Conservation (phyloP, 2,113 vertebrate species). For the Nothobranchius kuhntae region DNA sequence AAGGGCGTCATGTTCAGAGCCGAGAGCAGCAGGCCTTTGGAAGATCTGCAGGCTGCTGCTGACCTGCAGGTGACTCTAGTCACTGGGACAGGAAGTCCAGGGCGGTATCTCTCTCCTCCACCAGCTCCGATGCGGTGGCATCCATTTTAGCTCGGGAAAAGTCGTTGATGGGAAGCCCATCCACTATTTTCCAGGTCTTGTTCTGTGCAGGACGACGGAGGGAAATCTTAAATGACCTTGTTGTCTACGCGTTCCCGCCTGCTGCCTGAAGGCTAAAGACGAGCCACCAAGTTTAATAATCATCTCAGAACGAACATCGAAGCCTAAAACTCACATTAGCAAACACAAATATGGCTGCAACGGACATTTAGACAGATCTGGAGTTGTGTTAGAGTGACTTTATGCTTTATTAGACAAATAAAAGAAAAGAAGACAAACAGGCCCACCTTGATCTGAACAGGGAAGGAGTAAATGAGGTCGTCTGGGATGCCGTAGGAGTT, state of each 20-base stretch:
- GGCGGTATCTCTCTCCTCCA: slow-evolving; percentile 92
- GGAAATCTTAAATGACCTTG: not conserved
- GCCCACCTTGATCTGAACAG: slow-evolving; percentile 90
- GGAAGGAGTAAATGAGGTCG: slow-evolving; percentile 95
- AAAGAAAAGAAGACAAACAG: too few species aligned
- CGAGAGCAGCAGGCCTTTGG: slow-evolving; percentile 77
- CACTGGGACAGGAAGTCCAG: slow-evolving; percentile 91
- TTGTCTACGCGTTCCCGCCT: not conserved
- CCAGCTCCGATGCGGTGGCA: slow-evolving; percentile 89
- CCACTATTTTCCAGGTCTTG: slow-evolving; percentile 92
- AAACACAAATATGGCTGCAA: too few species aligned
- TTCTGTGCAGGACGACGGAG: slow-evolving; percentile 72
- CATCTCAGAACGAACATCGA: too few species aligned
- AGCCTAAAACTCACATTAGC: too few species aligned
- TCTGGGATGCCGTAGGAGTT: slow-evolving; percentile 90
- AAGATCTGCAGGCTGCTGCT: slow-evolving; percentile 57
- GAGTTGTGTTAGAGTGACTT: too few species aligned
- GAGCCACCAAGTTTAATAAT: too few species aligned
- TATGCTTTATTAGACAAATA: too few species aligned
- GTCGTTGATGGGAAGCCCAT: slow-evolving; percentile 89
- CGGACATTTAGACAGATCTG: too few species aligned
- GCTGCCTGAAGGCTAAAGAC: too few species aligned
- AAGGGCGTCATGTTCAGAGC: slow-evolving; percentile 78
- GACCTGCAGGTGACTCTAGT: slow-evolving; percentile 68
- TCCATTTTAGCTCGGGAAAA: slow-evolving; percentile 96